These are phyloP conservation scores for Charina bottae DNA, from an alignment of 2,113 vertebrate genomes.

Conservation along the genomic window DNA sequence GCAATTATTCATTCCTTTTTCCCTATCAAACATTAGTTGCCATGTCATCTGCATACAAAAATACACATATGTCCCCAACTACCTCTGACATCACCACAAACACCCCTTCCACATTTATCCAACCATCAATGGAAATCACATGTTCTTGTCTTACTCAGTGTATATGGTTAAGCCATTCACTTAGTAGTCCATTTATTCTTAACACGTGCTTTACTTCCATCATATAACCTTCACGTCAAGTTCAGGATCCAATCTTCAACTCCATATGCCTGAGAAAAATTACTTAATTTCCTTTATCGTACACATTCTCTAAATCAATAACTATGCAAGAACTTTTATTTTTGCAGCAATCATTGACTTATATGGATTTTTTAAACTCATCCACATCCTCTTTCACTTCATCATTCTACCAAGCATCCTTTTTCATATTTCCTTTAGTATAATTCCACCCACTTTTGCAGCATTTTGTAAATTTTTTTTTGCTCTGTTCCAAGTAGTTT, in stretches of 20 bases:
- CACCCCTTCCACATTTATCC: too few species aligned
- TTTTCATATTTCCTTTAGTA: not conserved
- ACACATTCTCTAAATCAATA: not conserved
- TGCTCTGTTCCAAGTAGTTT: not conserved
- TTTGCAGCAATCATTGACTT: not conserved
- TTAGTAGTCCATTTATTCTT: not conserved
- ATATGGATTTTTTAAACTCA: not conserved
- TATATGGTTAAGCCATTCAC: not conserved
- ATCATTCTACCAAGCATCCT: not conserved
- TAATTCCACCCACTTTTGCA: not conserved
- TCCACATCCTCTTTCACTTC: not conserved
- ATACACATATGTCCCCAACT: too few species aligned
- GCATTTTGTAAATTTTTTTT: not conserved
- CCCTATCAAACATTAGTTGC: too few species aligned
- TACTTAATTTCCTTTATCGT: not conserved
- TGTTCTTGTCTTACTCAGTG: too few species aligned
- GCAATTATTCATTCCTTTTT: too few species aligned
- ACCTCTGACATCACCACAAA: too few species aligned
- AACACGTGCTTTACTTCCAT: not conserved
- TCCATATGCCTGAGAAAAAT: not conserved
- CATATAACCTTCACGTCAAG: not conserved
- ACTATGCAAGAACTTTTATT: not conserved
- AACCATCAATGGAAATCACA: too few species aligned
- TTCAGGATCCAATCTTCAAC: not conserved
- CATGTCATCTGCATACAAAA: too few species aligned